phyloP scores from a whole-genome alignment of 2,888 invertebrate species.

The Polyploca ridens region DNA sequence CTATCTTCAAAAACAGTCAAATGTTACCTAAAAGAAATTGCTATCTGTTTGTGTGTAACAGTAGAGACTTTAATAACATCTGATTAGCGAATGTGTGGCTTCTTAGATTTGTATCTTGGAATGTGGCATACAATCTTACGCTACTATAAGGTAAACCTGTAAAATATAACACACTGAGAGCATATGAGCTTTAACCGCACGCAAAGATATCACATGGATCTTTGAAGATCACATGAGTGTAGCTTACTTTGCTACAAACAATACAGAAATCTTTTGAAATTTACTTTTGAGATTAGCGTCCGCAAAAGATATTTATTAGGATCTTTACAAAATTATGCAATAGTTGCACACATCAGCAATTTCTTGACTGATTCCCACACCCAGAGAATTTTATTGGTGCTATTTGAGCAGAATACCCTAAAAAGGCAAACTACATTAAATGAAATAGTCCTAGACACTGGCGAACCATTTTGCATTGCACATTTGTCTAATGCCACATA shows the following conservation, averaged over 20 bases:
- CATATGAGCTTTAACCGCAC: not conserved
- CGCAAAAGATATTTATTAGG: not conserved
- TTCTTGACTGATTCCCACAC: not conserved
- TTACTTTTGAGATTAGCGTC: too few relatives aligned
- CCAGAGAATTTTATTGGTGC: not conserved
- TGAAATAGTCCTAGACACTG: constrained; percentile 25
- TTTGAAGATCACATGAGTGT: not conserved
- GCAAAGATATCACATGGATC: not conserved
- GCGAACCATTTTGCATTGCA: constrained; percentile 41
- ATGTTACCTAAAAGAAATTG: not conserved
- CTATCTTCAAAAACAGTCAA: not conserved
- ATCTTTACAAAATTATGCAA: not conserved
- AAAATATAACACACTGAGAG: not conserved
- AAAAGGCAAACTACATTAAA: constrained; percentile 3
- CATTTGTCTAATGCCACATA: constrained; percentile 50
- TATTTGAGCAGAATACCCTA: not conserved
- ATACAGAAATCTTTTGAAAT: not conserved
- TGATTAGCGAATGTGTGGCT: not conserved
- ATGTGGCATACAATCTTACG: not conserved
- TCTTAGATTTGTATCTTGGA: not conserved
- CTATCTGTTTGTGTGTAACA: too few relatives aligned
- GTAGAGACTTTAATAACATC: not conserved
- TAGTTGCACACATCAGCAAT: not conserved
- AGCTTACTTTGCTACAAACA: not conserved
- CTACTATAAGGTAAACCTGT: constrained; percentile 1